Percentiles rank a stretch among this genome's conserved stretches.
These are phyloP conservation scores for Trissolcus brochymenae DNA, from an alignment of 2,888 invertebrate species.

Conservation along the genomic window DNA sequence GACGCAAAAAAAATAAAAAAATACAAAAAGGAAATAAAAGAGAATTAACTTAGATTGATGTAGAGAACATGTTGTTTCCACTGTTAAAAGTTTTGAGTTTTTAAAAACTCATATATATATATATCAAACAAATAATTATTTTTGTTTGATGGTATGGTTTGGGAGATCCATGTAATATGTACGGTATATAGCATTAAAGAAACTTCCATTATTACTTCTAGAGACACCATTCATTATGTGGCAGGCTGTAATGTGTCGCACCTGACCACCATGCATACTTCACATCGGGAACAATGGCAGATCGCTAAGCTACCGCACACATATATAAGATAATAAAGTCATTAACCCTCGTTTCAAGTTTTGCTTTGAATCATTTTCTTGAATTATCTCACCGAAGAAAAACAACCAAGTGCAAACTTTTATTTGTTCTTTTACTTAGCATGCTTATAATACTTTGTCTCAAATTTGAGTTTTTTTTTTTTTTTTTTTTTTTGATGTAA, in stretches of 20 bases:
- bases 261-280: slow-evolving; percentile 20
- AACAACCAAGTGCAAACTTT: no score
- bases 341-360: neutral
- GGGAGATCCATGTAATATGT: no score
- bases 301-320: neutral
- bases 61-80: no score
- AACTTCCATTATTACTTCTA: slow-evolving; percentile 4
- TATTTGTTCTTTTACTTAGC: no score
- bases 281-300: slow-evolving; percentile 30
- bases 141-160: no score
- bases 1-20: neutral
- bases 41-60: neutral
- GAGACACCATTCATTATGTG: slow-evolving; percentile 5
- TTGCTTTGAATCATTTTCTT: no score
- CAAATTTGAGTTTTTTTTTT: no score
- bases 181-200: neutral
- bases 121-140: neutral
- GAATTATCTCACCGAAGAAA: no score
- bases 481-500: no score
- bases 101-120: neutral
- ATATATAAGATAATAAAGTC: no score
- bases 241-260: slow-evolving; percentile 8
- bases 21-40: neutral
- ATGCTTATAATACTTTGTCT: no score
- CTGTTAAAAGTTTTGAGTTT: neutral